Base-by-base conservation (phyloP, 2,888 invertebrate genomes). In the Trissonchulus latispiculum region DNA sequence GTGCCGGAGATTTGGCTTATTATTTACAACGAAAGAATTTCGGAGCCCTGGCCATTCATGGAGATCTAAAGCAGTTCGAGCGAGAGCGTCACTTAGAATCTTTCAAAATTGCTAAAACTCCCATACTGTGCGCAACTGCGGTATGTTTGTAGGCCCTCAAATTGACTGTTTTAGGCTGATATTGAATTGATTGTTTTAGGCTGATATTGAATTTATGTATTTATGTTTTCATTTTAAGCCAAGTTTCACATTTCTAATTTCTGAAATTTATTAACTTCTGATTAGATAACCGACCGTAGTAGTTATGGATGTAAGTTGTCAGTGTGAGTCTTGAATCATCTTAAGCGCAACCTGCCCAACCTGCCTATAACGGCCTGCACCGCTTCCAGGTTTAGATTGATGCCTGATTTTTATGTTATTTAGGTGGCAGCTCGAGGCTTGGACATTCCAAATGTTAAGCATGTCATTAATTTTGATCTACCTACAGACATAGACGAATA, bases 401-500 rank as follows among this genome's bases (percentile, higher is more conserved):
- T n/a, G n/a, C n/a, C n/a, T n/a, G n/a, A n/a, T n/a, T n/a, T n/a
- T n/a, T n/a, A n/a, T n/a, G n/a, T n/a, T n/a, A n/a, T 77, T 0
- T 75, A 86, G 86, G 86, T 95, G 74, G 96, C 96, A 73, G 96
- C 96, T 75, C 90, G 96, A 87, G 96, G 96, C 77, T 87, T 99
- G 82, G 99, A 99, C 86, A 99, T 99, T 84, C 96, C 97, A 1
- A 95, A 97, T 86, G 97, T 99, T 77, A 95, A 93, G 83, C 97
- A 99, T 87, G 99, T 99, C 78, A 96, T 99, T 81, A 99, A 99
- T 87, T 99, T 95, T 86, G 99, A 99, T 87, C 87, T 99, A 83
- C 99, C 99, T 70, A 92, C 92, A 68, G 96, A 97, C 85, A 95
- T 99, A 79, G 99, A 99, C 84, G 99, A 99, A 85, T 99, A 99